Conservation (phyloP, 2,113 vertebrate genomes). For the Myocastor coypus region DNA sequence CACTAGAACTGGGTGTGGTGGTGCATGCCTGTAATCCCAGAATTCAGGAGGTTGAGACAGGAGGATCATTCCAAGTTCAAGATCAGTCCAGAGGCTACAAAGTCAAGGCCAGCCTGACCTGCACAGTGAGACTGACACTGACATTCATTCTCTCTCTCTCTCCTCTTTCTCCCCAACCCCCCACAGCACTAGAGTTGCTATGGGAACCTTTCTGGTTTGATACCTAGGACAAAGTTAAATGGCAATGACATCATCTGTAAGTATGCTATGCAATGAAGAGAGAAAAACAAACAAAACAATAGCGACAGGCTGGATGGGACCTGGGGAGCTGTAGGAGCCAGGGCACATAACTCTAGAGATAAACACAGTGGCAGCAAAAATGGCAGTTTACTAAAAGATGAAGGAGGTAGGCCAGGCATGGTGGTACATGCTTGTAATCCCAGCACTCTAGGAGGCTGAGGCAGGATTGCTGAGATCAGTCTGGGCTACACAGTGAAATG, state of each 20-base stretch:
- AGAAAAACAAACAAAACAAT: not conserved
- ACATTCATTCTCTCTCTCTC: too few relatives aligned
- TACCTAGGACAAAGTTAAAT: not conserved
- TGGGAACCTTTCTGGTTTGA: constrained; percentile 25
- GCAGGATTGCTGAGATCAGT: not conserved
- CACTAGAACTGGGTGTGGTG: not conserved
- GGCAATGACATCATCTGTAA: not conserved
- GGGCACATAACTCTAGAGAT: not conserved
- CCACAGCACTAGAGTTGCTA: not conserved
- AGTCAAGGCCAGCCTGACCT: too few relatives aligned
- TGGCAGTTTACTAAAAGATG: constrained; percentile 9
- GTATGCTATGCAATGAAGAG: not conserved
- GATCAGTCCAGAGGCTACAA: too few relatives aligned
- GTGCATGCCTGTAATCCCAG: too few relatives aligned
- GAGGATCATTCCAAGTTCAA: too few relatives aligned
- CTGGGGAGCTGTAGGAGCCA: not conserved
- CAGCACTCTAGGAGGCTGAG: not conserved
- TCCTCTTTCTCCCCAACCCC: too few relatives aligned
- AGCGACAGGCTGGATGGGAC: not conserved
- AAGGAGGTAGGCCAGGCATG: not conserved
- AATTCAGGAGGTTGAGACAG: too few relatives aligned
- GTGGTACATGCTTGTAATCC: not conserved
- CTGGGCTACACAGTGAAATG: not conserved
- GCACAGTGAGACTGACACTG: too few relatives aligned
- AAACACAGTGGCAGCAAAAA: constrained; percentile 37